A percentile compares a stretch with the other conserved stretches of the same genome.
phyloP scores from a whole-genome alignment of 2,888 invertebrate genomes.

The Aleiodes leptofemur region DNA sequence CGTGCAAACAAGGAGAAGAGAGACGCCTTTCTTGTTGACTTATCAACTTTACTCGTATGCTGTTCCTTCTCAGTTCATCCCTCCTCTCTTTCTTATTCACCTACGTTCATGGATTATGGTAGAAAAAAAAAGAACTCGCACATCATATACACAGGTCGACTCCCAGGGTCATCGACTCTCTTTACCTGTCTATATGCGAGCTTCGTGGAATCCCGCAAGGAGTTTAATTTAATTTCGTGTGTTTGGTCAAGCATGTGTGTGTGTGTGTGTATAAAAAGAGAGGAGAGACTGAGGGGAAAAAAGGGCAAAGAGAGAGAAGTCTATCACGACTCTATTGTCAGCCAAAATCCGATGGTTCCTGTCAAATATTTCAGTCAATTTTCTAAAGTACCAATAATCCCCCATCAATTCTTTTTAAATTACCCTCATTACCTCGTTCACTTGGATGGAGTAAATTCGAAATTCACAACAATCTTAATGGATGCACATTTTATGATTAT shows the following conservation, averaged over 20 bases:
- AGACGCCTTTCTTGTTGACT: slow-evolving; percentile 69
- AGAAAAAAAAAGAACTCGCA: slow-evolving; percentile 16
- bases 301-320: slow-evolving; percentile 2
- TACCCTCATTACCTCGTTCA: not conserved
- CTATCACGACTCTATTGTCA: slow-evolving; percentile 13
- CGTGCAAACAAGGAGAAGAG: slow-evolving; percentile 69
- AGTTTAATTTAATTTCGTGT: slow-evolving; percentile 66
- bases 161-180: slow-evolving; percentile 66
- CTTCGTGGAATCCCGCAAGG: slow-evolving; percentile 65
- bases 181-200: slow-evolving; percentile 55
- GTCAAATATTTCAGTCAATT: slow-evolving; percentile 42
- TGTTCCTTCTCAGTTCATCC: slow-evolving; percentile 24
- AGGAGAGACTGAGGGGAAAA: slow-evolving; percentile 25
- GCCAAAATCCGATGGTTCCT: slow-evolving; percentile 48
- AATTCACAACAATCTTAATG: slow-evolving; percentile 11
- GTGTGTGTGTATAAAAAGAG: slow-evolving; percentile 20
- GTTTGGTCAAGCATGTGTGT: slow-evolving; percentile 43
- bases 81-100: slow-evolving; percentile 14
- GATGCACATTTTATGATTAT: slow-evolving; percentile 26
- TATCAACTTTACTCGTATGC: slow-evolving; percentile 67
- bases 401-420: not conserved
- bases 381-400: slow-evolving; percentile 4
- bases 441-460: no score
- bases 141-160: slow-evolving; percentile 42
- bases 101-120: slow-evolving; percentile 38